phyloP scores from a whole-genome alignment of 2,888 invertebrate genomes.

The Diarsia brunnea region DNA sequence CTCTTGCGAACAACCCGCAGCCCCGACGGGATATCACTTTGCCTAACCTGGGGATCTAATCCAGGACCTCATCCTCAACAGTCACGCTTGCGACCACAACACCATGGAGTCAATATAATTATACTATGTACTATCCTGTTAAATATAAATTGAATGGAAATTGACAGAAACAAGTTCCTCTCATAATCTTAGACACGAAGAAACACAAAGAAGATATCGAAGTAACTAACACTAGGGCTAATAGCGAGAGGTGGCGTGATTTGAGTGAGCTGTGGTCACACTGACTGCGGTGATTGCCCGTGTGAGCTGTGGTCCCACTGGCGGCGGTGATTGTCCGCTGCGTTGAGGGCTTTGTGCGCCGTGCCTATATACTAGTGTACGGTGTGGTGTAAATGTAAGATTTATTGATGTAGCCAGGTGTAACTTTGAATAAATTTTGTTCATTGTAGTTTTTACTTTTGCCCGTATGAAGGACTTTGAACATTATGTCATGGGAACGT shows the following conservation, averaged over 20 bases:
- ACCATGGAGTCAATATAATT: no score
- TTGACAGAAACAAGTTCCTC: not conserved
- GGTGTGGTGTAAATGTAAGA: slow-evolving; percentile 35
- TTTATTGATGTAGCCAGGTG: not conserved
- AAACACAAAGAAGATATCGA: slow-evolving; percentile 4
- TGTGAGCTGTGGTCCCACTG: slow-evolving; percentile 60
- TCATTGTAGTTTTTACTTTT: not conserved
- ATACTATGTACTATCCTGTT: not conserved
- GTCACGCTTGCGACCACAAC: no score
- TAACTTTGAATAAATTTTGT: not conserved
- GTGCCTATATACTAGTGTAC: slow-evolving; percentile 69
- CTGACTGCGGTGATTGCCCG: slow-evolving; percentile 71
- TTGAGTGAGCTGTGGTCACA: slow-evolving; percentile 57
- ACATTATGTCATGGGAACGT: not conserved
- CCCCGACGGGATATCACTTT: no score
- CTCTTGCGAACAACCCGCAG: no score
- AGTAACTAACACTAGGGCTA: slow-evolving; percentile 4
- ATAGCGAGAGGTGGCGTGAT: slow-evolving; percentile 39
- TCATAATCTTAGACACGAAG: not conserved
- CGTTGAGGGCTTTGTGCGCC: slow-evolving; percentile 70
- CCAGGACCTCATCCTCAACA: no score
- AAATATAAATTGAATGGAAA: not conserved
- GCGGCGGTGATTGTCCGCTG: slow-evolving; percentile 72
- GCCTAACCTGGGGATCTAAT: no score
- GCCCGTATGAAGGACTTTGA: accelerated